A percentile compares a stretch with the other conserved stretches of the same genome.
These are phyloP conservation scores for Neodiprion virginianus DNA, from an alignment of 1,140 invertebrate species.

Conservation along the genomic window DNA sequence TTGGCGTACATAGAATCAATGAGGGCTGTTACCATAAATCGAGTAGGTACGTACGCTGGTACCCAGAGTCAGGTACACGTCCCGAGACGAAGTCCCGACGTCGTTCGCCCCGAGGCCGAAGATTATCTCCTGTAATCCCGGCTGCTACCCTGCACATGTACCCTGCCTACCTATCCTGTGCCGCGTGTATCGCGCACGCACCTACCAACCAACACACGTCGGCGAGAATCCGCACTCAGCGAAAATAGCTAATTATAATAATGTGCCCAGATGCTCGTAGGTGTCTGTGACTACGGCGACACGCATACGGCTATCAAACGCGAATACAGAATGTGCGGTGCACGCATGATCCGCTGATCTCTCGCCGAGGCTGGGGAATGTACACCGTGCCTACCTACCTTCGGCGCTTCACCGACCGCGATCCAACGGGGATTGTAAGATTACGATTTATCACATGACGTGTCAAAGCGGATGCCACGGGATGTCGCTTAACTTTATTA, in stretches of 20 bases:
- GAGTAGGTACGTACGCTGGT: not conserved
- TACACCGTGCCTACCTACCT: no score
- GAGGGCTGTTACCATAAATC: slow-evolving; percentile 5
- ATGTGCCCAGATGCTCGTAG: slow-evolving; percentile 24
- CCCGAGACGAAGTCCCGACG: not conserved
- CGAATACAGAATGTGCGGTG: not conserved
- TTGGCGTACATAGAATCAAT: not conserved
- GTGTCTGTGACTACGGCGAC: not conserved
- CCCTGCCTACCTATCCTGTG: no score
- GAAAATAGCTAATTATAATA: slow-evolving; percentile 60
- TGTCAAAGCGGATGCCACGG: not conserved
- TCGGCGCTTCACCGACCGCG: no score
- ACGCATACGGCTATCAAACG: no score
- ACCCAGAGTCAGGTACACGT: not conserved
- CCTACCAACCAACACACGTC: no score
- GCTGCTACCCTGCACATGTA: not conserved
- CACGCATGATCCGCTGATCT: no score
- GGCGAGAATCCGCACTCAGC: slow-evolving; percentile 23
- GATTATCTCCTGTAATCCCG: slow-evolving; percentile 4
- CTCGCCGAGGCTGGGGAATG: no score
- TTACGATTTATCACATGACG: slow-evolving; percentile 3
- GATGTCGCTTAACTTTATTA: slow-evolving; percentile 5
- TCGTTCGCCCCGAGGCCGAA: not conserved
- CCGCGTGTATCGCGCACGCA: not conserved
- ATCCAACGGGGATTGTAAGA: not conserved